Evolutionary conservation across 2,113 vertebrate species (phyloP).

Genomic region (Mesembrinibis cayennensis): DNA sequence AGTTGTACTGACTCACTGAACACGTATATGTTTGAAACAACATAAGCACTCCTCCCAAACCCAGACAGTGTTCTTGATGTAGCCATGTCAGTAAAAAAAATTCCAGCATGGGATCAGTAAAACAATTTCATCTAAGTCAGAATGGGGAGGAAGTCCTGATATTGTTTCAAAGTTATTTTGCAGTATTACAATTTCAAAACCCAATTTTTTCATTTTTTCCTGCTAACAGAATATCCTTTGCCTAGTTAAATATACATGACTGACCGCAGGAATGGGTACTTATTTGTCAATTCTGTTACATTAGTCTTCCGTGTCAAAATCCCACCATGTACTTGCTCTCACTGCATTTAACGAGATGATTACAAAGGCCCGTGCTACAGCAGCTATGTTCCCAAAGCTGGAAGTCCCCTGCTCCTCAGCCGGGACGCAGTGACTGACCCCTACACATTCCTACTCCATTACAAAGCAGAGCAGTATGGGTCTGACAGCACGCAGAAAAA

Average conservation of each 20-base stretch:
- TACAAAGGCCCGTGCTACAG: neutral
- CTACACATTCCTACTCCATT: neutral
- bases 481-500: neutral
- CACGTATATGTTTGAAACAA: neutral
- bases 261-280: neutral
- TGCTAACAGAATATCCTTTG: neutral
- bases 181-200: neutral
- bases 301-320: neutral
- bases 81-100: neutral
- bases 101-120: neutral
- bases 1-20: neutral
- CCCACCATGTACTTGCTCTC: neutral
- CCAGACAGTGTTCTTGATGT: neutral
- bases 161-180: neutral
- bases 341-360: neutral
- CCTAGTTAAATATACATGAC: neutral
- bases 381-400: neutral
- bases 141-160: neutral
- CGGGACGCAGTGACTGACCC: neutral
- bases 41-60: neutral
- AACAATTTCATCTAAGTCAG: neutral
- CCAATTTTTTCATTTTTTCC: neutral
- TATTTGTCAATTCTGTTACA: neutral
- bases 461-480: neutral
- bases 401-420: slow-evolving; percentile 32